Conservation (phyloP, 2,797 vertebrate species). For the Telmatherina bonti region DNA sequence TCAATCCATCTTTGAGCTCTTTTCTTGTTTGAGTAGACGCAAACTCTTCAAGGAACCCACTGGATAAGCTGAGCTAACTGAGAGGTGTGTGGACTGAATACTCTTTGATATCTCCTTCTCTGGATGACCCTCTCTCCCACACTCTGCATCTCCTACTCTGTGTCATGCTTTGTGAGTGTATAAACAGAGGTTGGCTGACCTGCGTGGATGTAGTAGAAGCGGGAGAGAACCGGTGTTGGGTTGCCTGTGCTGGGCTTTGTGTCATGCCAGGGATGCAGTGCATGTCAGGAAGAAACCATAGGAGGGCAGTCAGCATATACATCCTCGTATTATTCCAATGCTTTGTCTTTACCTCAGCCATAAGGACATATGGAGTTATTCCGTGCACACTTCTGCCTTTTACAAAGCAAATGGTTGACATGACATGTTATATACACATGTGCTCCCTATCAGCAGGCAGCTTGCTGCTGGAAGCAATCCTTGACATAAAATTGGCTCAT, state of each 20-base stretch:
- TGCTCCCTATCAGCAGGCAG: constrained; percentile 41
- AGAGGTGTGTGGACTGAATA: constrained; percentile 32
- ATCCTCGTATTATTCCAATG: constrained; percentile 26
- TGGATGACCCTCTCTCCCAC: constrained; percentile 62
- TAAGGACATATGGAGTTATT: constrained; percentile 25
- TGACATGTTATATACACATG: constrained; percentile 61
- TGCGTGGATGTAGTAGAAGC: constrained; percentile 63
- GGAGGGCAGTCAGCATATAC: constrained; percentile 70
- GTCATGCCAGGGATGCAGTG: constrained; percentile 68
- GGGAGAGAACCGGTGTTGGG: constrained; percentile 32
- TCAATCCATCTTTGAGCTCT: constrained; percentile 19
- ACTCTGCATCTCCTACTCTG: constrained; percentile 57
- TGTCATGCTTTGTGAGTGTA: constrained; percentile 68
- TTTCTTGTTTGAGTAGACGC: constrained; percentile 9
- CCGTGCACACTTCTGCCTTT: constrained; percentile 41
- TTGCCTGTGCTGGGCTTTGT: constrained; percentile 63
- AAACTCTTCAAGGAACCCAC: constrained; percentile 13
- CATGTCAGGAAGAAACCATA: constrained; percentile 60
- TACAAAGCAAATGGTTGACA: constrained; percentile 33
- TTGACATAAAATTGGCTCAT: constrained; percentile 31
- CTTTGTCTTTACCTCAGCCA: constrained; percentile 39
- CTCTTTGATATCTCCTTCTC: constrained; percentile 62
- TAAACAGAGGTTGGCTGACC: constrained; percentile 55
- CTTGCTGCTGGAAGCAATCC: constrained; percentile 26
- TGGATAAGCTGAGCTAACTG: constrained; percentile 36